Base-by-base conservation (phyloP, 2,888 invertebrate species). In the Epistrophe eligans region DNA sequence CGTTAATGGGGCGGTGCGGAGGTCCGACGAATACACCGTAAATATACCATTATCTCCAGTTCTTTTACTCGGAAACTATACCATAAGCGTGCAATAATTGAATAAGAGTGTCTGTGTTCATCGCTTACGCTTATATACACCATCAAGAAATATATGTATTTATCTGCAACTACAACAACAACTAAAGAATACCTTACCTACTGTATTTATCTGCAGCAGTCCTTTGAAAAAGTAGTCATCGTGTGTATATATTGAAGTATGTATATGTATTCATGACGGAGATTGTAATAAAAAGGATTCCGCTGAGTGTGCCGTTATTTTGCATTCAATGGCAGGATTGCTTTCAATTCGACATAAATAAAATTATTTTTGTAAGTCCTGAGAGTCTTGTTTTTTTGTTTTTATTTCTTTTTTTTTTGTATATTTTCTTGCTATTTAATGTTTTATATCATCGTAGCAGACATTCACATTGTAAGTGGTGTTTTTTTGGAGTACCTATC, bases 221-320 rank as follows among this genome's bases (percentile, higher is more conserved):
- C 35, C 5, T 32, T 66, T 48, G 45, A 19, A 38, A 50, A 38
- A 67, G 17, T 58, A n/a, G 2, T 40, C 52, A n/a, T 70, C 19
- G 52, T 60, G 24, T 58, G 17, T 17, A 17, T 60, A 19, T 17
- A 32, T 32, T n/a, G n/a, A n/a, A n/a, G n/a, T n/a, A n/a, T 35
- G 35, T 60, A 64, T 82, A 83, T 24, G 83, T 83, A 87, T 83
- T 87, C 83, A 87, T 87, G 83, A 83, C 62, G 83, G 79, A 83
- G 79, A 79, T 83, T 83, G 87, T 87, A 87, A 87, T 87, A 87
- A 87, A 87, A 87, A 87, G 87, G 83, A 87, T 87, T 87, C 58
- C 79, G 87, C 87, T 87, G 83, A 87, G 87, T 87, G 79, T 79
- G 83, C 76, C 67, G 83, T 87, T 87, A 87, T 87, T 87, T 87